Evolutionary conservation across 2,888 invertebrate genomes (phyloP).

Genomic region (Darwinula stevensoni): DNA sequence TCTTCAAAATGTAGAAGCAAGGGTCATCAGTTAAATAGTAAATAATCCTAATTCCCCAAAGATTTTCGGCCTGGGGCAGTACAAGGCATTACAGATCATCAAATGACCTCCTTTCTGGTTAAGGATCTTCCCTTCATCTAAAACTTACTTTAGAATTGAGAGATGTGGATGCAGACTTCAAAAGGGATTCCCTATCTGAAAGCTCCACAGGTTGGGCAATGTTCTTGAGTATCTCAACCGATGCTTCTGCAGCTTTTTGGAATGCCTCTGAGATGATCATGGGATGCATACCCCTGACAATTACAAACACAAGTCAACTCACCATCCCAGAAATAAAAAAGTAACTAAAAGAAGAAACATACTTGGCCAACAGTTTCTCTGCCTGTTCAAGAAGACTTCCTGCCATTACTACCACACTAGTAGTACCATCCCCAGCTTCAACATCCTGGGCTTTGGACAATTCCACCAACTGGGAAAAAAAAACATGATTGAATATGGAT

Average conservation of each 20-base stretch:
- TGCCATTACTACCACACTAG: slow-evolving; percentile 88
- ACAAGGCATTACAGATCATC: too few relatives aligned
- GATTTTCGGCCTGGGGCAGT: too few relatives aligned
- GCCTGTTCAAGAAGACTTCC: slow-evolving; percentile 84
- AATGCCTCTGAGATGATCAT: slow-evolving; percentile 91
- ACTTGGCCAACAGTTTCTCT: slow-evolving; percentile 58
- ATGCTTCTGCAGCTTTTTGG: slow-evolving; percentile 40
- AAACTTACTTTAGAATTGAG: slow-evolving; percentile 58
- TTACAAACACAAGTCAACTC: not conserved
- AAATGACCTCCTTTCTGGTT: too few relatives aligned
- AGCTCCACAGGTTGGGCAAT: slow-evolving; percentile 69
- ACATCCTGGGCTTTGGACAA: slow-evolving; percentile 93
- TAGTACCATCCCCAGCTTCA: slow-evolving; percentile 98
- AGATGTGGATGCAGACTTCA: slow-evolving; percentile 88
- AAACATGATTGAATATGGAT: too few relatives aligned
- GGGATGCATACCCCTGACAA: slow-evolving; percentile 57
- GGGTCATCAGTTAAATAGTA: too few relatives aligned
- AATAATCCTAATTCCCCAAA: too few relatives aligned
- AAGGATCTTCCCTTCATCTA: too few relatives aligned
- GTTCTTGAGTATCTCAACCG: slow-evolving; percentile 39
- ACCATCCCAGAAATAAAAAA: too few relatives aligned
- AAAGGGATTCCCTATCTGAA: slow-evolving; percentile 48
- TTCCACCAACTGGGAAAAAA: slow-evolving; percentile 50
- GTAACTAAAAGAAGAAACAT: too few relatives aligned
- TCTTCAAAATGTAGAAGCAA: too few relatives aligned